Base-by-base conservation (phyloP, 2,888 invertebrate species). In the Tubiluchus corallicola region DNA sequence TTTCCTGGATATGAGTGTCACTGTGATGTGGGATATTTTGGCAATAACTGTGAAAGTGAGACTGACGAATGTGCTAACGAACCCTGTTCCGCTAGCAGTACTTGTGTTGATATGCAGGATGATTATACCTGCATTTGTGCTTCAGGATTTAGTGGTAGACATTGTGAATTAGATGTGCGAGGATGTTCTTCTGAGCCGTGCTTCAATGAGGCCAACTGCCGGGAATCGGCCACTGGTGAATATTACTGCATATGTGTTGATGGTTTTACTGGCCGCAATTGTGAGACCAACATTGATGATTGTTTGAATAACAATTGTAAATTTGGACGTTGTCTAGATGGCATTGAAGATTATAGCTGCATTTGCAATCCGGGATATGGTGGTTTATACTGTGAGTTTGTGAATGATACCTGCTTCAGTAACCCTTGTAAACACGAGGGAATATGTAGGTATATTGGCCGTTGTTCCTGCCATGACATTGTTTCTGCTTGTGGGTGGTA, bases 361-460 rank as follows among this genome's bases (percentile, higher is more conserved):
- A 17, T 37, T 3, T 58, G 57, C 49, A 42, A 42, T 4, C 49
- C 52, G 21, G 57, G 57, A 0, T 56, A 52, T 39, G 50, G 49
- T 47, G 56, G 56, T 3, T 15, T 38, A 4, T 44, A 38, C 20
- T 57, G 57, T 44, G 47, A 53, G 17, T 41, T 44, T n/a, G 47
- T 55, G 5, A 40, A 48, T 3, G 55, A 59, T 43, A 49, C 55
- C 3, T 57, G 57, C 42, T 56, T 49, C 47, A 53, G 50, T 42
- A 53, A 54, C 43, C 57, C 57, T 9, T 57, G 57, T 50, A 45
- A 42, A n/a, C 53, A 59, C 45, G 46, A 50, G 5, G 60, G 58
- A n/a, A 38, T n/a, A 17, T 59, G 59, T 48, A 40, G 40, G 1
- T 58, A 56, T 49, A 45, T 43, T 13, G 57, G 58, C 2, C 37